Evolutionary conservation across 2,888 invertebrate species (phyloP).

Genomic region (Phortica okadai): DNA sequence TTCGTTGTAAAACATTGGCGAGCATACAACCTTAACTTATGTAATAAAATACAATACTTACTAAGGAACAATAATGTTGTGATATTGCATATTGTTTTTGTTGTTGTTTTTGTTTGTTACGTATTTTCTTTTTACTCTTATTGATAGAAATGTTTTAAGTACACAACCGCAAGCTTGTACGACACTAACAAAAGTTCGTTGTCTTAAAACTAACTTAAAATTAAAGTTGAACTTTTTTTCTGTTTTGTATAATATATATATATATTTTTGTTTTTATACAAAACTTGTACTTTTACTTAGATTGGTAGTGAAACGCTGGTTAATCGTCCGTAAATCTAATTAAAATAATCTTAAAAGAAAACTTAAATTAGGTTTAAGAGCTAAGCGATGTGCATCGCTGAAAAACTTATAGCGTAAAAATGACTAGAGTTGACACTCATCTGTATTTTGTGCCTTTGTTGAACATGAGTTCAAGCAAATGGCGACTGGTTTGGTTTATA

Average conservation of each 20-base stretch:
- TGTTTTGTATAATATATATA: not conserved
- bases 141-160: constrained; percentile 57
- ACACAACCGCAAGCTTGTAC: constrained; percentile 70
- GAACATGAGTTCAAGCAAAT: constrained; percentile 36
- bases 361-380: not conserved
- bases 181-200: constrained; percentile 24
- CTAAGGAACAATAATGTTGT: constrained; percentile 60
- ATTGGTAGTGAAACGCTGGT: constrained; percentile 69
- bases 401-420: constrained; percentile 57
- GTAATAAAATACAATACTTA: not conserved
- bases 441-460: constrained; percentile 45
- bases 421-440: constrained; percentile 75
- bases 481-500: not conserved
- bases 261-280: not conserved
- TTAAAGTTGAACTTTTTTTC: constrained; percentile 29
- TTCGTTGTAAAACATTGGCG: constrained; percentile 27
- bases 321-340: constrained; percentile 56
- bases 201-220: constrained; percentile 43
- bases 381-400: not conserved
- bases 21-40: not conserved
- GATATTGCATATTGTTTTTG: constrained; percentile 62
- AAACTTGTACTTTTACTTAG: constrained; percentile 66
- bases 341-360: constrained; percentile 37
- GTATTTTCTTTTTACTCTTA: not conserved
- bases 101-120: constrained; percentile 10